Evolutionary conservation across 1,140 invertebrate genomes (phyloP).

Genomic region (Harlomillsia oculata): DNA sequence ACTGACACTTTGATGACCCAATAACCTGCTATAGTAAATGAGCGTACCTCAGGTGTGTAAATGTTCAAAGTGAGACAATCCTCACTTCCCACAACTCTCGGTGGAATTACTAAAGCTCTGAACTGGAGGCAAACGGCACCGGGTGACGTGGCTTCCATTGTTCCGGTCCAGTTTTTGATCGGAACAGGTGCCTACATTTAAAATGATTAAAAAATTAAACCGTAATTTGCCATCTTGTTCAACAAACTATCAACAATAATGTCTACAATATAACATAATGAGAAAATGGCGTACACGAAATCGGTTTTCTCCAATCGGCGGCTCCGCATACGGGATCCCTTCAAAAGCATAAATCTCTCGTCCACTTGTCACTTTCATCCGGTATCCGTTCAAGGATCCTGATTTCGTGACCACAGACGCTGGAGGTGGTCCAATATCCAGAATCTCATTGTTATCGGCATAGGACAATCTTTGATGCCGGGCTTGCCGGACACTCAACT

Average conservation of each 20-base stretch:
- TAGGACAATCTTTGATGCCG: background rate
- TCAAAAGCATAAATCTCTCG: slow-evolving; percentile 28
- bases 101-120: background rate
- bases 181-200: slow-evolving; percentile 5
- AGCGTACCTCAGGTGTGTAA: slow-evolving; percentile 1
- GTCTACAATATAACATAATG: background rate
- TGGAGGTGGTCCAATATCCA: background rate
- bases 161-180: slow-evolving; percentile 4
- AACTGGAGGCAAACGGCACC: slow-evolving; percentile 6
- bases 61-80: slow-evolving; percentile 6
- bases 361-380: slow-evolving; percentile 14
- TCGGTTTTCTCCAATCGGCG: background rate
- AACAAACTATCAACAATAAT: background rate
- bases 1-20: too few relatives aligned
- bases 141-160: background rate
- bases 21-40: background rate
- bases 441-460: background rate
- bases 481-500: background rate
- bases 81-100: slow-evolving; percentile 1
- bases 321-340: slow-evolving; percentile 15
- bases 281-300: background rate
- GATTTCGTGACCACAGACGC: slow-evolving; percentile 4
- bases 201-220: background rate
- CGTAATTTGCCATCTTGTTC: background rate
- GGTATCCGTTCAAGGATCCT: slow-evolving; percentile 25